Conservation (phyloP, 30 jellyfish, hydroid and myxozoan species). For the Aurelia aurita complex sp. Pacific region DNA sequence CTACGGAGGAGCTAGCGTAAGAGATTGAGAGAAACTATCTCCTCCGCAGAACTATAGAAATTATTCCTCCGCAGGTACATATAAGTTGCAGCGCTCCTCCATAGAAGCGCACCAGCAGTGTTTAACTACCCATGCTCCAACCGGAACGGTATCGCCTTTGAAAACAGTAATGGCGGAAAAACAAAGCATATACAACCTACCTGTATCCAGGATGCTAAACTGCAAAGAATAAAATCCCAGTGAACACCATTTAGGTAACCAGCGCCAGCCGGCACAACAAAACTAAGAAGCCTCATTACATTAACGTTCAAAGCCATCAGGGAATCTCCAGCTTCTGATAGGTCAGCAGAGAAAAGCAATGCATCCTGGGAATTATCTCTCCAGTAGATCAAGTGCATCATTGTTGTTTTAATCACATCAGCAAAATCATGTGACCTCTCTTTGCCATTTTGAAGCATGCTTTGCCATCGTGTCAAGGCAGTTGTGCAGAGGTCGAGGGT, state of each 20-base stretch:
- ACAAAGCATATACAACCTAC: constrained; percentile 13
- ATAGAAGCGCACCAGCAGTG: too few relatives aligned
- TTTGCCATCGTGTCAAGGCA: constrained; percentile 57
- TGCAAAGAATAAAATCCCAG: constrained; percentile 95
- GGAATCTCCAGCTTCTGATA: constrained; percentile 33
- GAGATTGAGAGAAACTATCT: too few relatives aligned
- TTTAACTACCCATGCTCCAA: too few relatives aligned
- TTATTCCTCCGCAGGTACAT: too few relatives aligned
- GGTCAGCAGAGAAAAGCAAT: constrained; percentile 22
- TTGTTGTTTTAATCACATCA: constrained; percentile 7
- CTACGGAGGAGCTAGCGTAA: too few relatives aligned
- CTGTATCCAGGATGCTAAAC: constrained; percentile 92
- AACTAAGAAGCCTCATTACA: constrained; percentile 52
- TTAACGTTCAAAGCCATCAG: constrained; percentile 39
- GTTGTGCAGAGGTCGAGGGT: constrained; percentile 49
- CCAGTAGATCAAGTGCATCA: constrained; percentile 56
- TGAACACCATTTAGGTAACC: constrained; percentile 29
- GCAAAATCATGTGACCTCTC: constrained; percentile 41
- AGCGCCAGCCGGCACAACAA: constrained; percentile 35
- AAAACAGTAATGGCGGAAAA: not conserved
- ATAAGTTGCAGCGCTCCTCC: too few relatives aligned
- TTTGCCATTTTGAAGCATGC: constrained; percentile 10
- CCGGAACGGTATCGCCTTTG: too few relatives aligned
- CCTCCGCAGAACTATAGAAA: too few relatives aligned
- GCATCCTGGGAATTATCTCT: constrained; percentile 47